Evolutionary conservation across 1,140 invertebrate species (phyloP).

Genomic region (Drosophila setifemur): DNA sequence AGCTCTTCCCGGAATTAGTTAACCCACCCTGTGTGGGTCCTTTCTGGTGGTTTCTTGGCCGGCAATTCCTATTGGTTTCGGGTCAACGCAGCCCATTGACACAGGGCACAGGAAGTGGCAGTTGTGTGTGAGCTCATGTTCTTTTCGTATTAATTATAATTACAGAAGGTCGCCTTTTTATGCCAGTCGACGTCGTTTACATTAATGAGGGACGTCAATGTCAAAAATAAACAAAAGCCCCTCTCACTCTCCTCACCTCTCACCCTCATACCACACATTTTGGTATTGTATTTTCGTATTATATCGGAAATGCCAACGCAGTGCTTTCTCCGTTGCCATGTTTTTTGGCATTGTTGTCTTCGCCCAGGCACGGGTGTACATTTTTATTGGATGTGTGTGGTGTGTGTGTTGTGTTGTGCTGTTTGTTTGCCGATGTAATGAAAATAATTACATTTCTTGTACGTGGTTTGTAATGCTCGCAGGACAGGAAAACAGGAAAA

Average conservation of each 20-base stretch:
- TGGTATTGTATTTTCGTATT: conserved; percentile 20
- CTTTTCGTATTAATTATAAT: conserved; percentile 78
- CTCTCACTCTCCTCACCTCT: conserved; percentile 1
- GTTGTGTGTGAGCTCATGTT: conserved; percentile 44
- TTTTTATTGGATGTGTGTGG: conserved; percentile 9
- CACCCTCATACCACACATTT: not conserved
- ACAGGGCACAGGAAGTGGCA: conserved; percentile 12
- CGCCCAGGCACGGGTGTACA: conserved; percentile 20
- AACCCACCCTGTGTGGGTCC: not conserved
- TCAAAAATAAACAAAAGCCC: conserved; percentile 40
- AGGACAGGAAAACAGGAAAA: conserved; percentile 27
- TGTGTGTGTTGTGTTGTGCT: conserved; percentile 8
- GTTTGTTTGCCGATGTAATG: conserved; percentile 51
- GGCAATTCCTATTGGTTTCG: conserved; percentile 51
- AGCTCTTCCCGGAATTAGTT: conserved; percentile 8
- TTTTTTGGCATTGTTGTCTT: conserved; percentile 22
- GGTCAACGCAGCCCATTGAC: conserved; percentile 39
- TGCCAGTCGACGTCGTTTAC: conserved; percentile 51
- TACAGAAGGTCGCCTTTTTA: conserved; percentile 66
- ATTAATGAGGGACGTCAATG: conserved; percentile 60
- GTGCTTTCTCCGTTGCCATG: conserved; percentile 12
- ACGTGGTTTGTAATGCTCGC: conserved; percentile 44
- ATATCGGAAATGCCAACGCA: conserved; percentile 34
- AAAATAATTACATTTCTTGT: conserved; percentile 74
- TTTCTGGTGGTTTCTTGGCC: not conserved